Percentiles rank a stretch among this genome's conserved stretches.
Conservation (phyloP, 1,140 invertebrate species). For the Arctopsyche grandis region DNA sequence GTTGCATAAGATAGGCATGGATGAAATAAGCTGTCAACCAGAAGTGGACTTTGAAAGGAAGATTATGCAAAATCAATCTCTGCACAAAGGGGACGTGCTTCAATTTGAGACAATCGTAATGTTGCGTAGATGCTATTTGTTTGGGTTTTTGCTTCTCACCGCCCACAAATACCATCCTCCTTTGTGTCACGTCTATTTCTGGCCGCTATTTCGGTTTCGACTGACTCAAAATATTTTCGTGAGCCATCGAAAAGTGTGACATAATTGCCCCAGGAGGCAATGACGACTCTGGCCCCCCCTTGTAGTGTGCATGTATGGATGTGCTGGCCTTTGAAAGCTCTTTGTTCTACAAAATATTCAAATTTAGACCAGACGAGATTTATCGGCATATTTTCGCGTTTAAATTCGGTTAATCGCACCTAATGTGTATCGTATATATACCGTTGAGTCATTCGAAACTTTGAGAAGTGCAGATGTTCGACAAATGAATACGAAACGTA, state of each 20-base stretch:
- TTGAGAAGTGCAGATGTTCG: too few relatives aligned
- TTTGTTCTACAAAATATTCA: background rate
- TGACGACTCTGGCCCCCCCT: background rate
- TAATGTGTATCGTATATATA: too few relatives aligned
- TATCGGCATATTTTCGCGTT: background rate
- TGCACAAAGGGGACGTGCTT: too few relatives aligned
- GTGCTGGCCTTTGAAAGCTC: background rate
- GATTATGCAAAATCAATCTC: too few relatives aligned
- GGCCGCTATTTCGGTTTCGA: slow-evolving; percentile 21
- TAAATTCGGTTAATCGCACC: background rate
- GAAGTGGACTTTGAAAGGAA: too few relatives aligned
- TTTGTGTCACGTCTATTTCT: slow-evolving; percentile 35
- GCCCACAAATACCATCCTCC: slow-evolving; percentile 37
- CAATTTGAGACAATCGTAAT: too few relatives aligned
- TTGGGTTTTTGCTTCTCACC: slow-evolving; percentile 20
- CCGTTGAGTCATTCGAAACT: too few relatives aligned
- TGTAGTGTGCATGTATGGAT: background rate
- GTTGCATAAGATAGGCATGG: too few relatives aligned
- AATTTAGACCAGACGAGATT: background rate
- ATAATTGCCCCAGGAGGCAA: slow-evolving; percentile 20
- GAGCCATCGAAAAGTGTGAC: slow-evolving; percentile 29
- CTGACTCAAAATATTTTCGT: slow-evolving; percentile 16
- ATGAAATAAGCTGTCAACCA: too few relatives aligned
- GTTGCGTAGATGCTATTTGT: background rate
- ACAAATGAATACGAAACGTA: too few relatives aligned